phyloP scores from a whole-genome alignment of 2,888 invertebrate species.

The Dromius quadrimaculatus region DNA sequence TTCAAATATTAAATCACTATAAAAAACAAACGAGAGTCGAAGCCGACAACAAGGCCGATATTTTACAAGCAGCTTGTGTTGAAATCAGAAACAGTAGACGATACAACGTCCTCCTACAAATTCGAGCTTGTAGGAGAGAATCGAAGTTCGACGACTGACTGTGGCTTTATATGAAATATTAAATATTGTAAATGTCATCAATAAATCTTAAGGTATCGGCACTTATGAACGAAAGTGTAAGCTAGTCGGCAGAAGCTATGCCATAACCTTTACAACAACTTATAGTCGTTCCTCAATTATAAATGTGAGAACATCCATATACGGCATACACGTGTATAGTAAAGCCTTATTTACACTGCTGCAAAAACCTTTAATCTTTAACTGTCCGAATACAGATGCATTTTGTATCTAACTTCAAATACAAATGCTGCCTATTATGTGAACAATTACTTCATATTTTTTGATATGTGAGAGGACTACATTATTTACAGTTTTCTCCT shows the following conservation, averaged over 20 bases:
- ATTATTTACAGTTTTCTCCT: no score
- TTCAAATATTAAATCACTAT: constrained; percentile 23
- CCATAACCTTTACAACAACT: constrained; percentile 63
- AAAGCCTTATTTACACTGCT: constrained; percentile 8
- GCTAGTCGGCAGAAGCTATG: constrained; percentile 62
- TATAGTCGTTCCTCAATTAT: constrained; percentile 64
- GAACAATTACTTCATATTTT: no score
- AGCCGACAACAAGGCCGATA: constrained; percentile 1
- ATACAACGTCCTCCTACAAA: constrained; percentile 17
- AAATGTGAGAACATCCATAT: constrained; percentile 59
- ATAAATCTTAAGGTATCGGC: constrained; percentile 48
- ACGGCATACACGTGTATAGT: constrained; percentile 23
- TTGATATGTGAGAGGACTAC: no score
- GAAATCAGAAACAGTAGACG: constrained; percentile 2
- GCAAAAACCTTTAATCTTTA: neutral
- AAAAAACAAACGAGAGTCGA: neutral
- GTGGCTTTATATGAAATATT: constrained; percentile 39
- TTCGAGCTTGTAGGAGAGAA: neutral
- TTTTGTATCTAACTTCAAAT: no score
- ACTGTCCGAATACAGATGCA: no score
- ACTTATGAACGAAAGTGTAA: constrained; percentile 47
- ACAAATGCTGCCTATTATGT: no score
- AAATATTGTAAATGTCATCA: constrained; percentile 48
- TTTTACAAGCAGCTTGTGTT: neutral
- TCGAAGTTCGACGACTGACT: neutral